A percentile compares a stretch with the other conserved stretches of the same genome.
These are phyloP conservation scores for Enteromius mattozi DNA, from an alignment of 2,797 vertebrate genomes.

Conservation along the genomic window DNA sequence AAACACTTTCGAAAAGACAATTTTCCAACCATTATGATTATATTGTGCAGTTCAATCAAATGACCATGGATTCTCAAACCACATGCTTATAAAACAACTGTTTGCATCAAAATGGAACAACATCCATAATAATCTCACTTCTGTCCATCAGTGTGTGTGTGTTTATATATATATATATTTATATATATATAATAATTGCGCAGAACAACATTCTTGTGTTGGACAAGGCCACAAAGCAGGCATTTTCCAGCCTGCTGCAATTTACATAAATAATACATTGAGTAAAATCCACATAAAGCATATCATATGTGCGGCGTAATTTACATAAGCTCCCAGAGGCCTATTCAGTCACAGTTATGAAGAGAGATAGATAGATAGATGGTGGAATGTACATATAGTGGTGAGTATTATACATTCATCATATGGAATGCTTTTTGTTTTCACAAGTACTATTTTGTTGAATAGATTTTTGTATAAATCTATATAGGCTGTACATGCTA, in stretches of 20 bases:
- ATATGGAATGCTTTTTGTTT: slow-evolving; percentile 25
- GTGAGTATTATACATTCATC: slow-evolving; percentile 24
- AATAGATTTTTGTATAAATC: slow-evolving; percentile 37
- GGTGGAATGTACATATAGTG: slow-evolving; percentile 18
- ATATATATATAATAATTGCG: background rate
- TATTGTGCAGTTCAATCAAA: background rate
- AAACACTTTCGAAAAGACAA: slow-evolving; percentile 10
- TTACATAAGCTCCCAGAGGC: slow-evolving; percentile 34
- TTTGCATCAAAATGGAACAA: background rate
- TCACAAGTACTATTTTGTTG: slow-evolving; percentile 28
- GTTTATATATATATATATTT: background rate
- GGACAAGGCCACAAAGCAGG: slow-evolving; percentile 69
- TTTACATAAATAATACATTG: slow-evolving; percentile 25
- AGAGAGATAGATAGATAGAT: background rate
- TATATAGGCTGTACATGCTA: slow-evolving; percentile 23
- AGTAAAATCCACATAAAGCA: slow-evolving; percentile 37
- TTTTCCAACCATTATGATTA: background rate
- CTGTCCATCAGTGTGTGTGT: background rate
- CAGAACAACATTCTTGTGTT: slow-evolving; percentile 58
- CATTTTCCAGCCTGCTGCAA: slow-evolving; percentile 66
- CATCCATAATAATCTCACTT: slow-evolving; percentile 14
- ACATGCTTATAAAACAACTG: slow-evolving; percentile 29
- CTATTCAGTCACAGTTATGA: slow-evolving; percentile 45
- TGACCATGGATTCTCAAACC: background rate
- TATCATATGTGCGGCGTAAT: slow-evolving; percentile 8